Evolutionary conservation across 2,888 invertebrate genomes (phyloP).

Genomic region (Scrobipalpa costella): DNA sequence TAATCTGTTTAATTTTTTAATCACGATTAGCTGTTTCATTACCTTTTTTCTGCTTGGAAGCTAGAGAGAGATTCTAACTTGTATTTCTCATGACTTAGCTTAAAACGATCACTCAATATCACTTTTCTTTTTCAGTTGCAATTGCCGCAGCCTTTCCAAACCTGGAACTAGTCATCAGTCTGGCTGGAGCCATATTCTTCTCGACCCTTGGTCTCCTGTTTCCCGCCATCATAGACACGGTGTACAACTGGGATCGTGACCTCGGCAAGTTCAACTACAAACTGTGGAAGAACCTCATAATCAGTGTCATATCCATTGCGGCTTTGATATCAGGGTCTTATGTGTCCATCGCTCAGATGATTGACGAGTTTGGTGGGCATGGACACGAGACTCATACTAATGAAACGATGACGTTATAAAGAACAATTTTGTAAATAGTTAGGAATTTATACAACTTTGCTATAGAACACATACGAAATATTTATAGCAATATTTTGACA

Average conservation of each 20-base stretch:
- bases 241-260: constrained; percentile 84
- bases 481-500: not conserved
- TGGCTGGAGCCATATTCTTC: constrained; percentile 91
- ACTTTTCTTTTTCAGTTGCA: constrained; percentile 80
- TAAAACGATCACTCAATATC: too few relatives aligned
- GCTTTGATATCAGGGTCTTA: constrained; percentile 67
- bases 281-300: constrained; percentile 83
- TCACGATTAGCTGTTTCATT: too few relatives aligned
- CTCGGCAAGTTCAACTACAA: constrained; percentile 84
- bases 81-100: too few relatives aligned
- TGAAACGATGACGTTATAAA: constrained; percentile 28
- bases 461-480: not conserved
- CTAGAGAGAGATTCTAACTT: too few relatives aligned
- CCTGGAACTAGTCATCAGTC: constrained; percentile 91
- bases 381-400: constrained; percentile 15
- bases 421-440: not conserved
- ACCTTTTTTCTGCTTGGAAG: too few relatives aligned
- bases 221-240: constrained; percentile 87
- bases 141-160: constrained; percentile 91
- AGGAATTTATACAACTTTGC: not conserved
- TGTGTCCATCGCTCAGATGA: constrained; percentile 62
- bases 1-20: too few relatives aligned
- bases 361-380: constrained; percentile 36
- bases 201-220: constrained; percentile 87
- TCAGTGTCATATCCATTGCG: constrained; percentile 55